Evolutionary conservation across 1,140 invertebrate genomes (phyloP), one percentile per base, ranked within the genome.

Genomic region (Drosophila yakuba): DNA sequence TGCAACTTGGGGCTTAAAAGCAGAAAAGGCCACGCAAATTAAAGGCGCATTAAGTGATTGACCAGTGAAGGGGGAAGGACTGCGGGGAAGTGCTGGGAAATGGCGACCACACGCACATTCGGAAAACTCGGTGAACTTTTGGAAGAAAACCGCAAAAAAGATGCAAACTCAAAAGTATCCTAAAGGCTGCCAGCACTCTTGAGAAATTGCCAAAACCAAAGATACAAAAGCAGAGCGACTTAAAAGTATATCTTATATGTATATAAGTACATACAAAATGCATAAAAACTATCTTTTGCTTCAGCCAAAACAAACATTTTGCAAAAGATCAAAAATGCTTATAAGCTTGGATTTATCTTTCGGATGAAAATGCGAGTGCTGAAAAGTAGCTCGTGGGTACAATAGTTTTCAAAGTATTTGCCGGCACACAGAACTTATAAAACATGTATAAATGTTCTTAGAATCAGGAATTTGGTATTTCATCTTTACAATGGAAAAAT

Each of bases 41-140:
- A 86, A 86, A 86, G 83, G 72, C 76, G 67, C 83, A 89, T 88
- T 88, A 89, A 69, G 74, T 74, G 69, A 62, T 20, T 52, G 55
- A 51, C 32, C 23, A 44, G 32, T 0, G 57, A 25, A 36, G 4
- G 32, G 52, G 51, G 4, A 2, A 43, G 39, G 14, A 23, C 17
- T 23, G 15, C 4, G 10, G 28, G 60, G 52, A 8, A 32, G 7
- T 32, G 48, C 20, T 50, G 51, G 51, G 41, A 77, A 59, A 69
- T 41, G 54, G 28, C 54, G 60, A 45, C 81, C 66, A 56, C 55
- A 78, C 51, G 38, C 59, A 74, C 25, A 50, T 64, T 41, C 17
- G 43, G 28, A 51, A 68, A 52, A 45, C 36, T 52, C 48, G 62
- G 66, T 59, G 61, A 64, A 69, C n/a, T 75, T 45, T 48, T 32